Percentiles rank a stretch among this genome's conserved stretches.
phyloP scores from a whole-genome alignment of 2,113 vertebrate species.

The Tympanuchus pallidicinctus region DNA sequence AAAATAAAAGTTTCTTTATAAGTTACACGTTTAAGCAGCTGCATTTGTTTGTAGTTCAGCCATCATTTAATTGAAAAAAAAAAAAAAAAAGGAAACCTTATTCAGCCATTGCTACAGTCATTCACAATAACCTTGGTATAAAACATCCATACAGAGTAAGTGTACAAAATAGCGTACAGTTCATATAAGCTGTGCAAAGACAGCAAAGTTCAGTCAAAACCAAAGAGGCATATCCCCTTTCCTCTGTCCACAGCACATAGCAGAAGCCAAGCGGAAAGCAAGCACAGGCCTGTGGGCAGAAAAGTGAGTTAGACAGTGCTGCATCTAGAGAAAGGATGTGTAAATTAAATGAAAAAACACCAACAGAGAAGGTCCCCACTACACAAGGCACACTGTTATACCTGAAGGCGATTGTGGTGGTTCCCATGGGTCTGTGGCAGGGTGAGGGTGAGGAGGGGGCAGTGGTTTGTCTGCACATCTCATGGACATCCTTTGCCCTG shows the following conservation, averaged over 20 bases:
- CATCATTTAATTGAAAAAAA: slow-evolving; percentile 26
- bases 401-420: background rate
- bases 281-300: background rate
- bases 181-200: slow-evolving; percentile 81
- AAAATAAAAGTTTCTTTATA: slow-evolving; percentile 86
- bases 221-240: slow-evolving; percentile 64
- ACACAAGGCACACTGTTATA: background rate
- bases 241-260: slow-evolving; percentile 22
- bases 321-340: background rate
- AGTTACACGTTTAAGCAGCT: slow-evolving; percentile 80
- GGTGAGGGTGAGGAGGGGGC: background rate
- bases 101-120: slow-evolving; percentile 43
- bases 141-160: slow-evolving; percentile 81
- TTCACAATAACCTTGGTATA: slow-evolving; percentile 81
- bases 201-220: slow-evolving; percentile 77
- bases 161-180: slow-evolving; percentile 83
- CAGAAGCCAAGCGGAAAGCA: slow-evolving; percentile 1
- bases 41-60: slow-evolving; percentile 58
- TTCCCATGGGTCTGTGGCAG: background rate
- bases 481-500: background rate
- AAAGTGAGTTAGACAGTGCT: background rate
- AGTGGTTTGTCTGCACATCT: background rate
- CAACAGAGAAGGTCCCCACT: background rate
- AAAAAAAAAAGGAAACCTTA: slow-evolving; percentile 25
- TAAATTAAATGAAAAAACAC: slow-evolving; percentile 23